phyloP scores from a whole-genome alignment of 2,888 invertebrate genomes.

The Sarcophaga subvicina region DNA sequence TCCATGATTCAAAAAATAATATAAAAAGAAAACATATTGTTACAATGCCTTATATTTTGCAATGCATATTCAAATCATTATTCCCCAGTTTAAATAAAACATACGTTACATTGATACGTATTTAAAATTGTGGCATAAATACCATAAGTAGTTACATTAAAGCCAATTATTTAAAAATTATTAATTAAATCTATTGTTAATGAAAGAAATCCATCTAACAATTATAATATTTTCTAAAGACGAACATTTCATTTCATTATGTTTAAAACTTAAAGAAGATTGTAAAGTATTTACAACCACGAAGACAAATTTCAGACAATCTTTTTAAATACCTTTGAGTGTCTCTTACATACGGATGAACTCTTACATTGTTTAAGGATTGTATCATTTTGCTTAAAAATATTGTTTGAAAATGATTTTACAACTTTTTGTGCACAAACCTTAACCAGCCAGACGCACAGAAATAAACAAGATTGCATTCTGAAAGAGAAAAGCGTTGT shows the following conservation, averaged over 20 bases:
- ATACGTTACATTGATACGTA: no score
- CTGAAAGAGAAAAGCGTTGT: slow-evolving; percentile 26
- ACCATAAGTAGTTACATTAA: no score
- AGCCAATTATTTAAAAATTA: no score
- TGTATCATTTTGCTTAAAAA: not conserved
- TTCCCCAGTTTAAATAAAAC: no score
- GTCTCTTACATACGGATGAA: not conserved
- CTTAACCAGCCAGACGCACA: slow-evolving; percentile 19
- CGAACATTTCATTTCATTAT: not conserved
- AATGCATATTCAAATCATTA: no score
- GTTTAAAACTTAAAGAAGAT: not conserved
- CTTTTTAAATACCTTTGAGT: not conserved
- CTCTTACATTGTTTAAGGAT: not conserved
- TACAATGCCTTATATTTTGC: no score
- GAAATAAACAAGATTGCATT: not conserved
- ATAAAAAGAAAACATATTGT: no score
- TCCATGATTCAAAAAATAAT: no score
- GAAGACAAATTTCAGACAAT: not conserved
- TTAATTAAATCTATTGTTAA: no score
- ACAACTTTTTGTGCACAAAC: slow-evolving; percentile 41
- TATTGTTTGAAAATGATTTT: slow-evolving; percentile 47
- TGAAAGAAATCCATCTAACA: not conserved
- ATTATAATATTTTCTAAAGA: not conserved
- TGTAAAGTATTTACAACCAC: not conserved
- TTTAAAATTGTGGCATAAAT: no score